Base-by-base conservation (phyloP, 2,888 invertebrate species). In the Formica aserva region DNA sequence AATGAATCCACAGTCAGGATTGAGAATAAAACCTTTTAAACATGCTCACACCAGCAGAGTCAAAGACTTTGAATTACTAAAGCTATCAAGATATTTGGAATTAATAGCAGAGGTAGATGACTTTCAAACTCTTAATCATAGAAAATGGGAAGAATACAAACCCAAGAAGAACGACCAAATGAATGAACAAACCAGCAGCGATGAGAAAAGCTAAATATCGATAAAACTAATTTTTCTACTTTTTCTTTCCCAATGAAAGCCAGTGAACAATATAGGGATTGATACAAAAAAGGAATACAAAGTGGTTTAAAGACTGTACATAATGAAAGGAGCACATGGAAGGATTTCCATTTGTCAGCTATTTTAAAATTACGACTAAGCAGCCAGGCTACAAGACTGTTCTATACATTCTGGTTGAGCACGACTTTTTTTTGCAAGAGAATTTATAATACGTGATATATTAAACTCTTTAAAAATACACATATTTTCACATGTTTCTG, bases 1-100 rank as follows among this genome's bases (percentile, higher is more conserved):
- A 57, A 99, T 99, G 99, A 99, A 99, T 95, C 99, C 99, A 0
- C 98, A 98, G 91, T 98, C 97, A 84, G 99, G 99, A 0, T 95
- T 99, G 0, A 97, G 97, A 95, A 99, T 99, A 91, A 96, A 97
- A 92, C 97, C 99, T 0, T 99, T 99, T 94, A 96, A 97, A 6
- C 97, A 99, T 92, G 99, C 99, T 0, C 99, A 99, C 93, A 95
- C 97, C 0, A 99, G 98, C 94, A 96, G 99, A 69, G 96, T 96
- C 76, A 97, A 96, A 77, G 99, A 99, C 92, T 96, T 96, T 76
- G 99, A 99, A 94, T 94, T 99, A 18, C 91, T 98, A 0, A 97
- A 97, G 88, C 95, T 99, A 11, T 96, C 98, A 0, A 97, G 97
- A 65, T 98, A 99, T 95, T 95, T 99, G 77, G 97, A 97, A 89